Evolutionary conservation across 2,113 vertebrate species (phyloP).

Genomic region (Daubentonia madagascariensis): DNA sequence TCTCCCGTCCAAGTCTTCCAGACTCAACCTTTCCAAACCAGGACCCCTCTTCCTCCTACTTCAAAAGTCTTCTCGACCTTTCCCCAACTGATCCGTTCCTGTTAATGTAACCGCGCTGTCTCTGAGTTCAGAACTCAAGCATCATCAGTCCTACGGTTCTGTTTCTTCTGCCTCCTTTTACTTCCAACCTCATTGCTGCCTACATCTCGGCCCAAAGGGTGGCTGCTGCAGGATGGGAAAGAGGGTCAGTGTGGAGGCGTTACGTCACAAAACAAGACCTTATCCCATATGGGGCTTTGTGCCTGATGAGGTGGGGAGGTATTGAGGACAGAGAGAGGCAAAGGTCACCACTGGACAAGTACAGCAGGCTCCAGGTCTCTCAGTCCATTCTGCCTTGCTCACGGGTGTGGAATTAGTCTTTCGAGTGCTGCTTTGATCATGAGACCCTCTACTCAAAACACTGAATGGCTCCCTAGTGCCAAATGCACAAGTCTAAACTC

Average conservation of each 20-base stretch:
- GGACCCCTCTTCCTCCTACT: neutral
- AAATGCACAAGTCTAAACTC: neutral
- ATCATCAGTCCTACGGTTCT: fast-evolving
- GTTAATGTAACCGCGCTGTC: neutral
- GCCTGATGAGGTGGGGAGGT: neutral
- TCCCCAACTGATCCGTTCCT: fast-evolving
- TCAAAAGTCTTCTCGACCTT: neutral
- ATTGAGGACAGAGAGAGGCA: no score
- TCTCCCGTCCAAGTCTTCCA: neutral
- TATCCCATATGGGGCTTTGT: no score
- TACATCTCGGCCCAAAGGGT: neutral
- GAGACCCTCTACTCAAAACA: neutral
- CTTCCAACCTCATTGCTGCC: neutral
- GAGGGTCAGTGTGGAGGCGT: neutral
- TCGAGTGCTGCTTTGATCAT: neutral
- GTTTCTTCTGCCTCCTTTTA: neutral
- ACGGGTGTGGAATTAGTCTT: neutral
- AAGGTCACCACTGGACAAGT: neutral
- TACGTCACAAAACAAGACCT: no score
- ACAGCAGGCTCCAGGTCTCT: neutral
- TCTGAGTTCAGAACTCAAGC: neutral
- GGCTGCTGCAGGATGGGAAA: no score
- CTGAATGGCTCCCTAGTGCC: neutral
- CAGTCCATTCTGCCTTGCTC: neutral
- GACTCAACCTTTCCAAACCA: neutral